phyloP scores from a whole-genome alignment of 2,797 vertebrate genomes.

The Ibycter americanus region DNA sequence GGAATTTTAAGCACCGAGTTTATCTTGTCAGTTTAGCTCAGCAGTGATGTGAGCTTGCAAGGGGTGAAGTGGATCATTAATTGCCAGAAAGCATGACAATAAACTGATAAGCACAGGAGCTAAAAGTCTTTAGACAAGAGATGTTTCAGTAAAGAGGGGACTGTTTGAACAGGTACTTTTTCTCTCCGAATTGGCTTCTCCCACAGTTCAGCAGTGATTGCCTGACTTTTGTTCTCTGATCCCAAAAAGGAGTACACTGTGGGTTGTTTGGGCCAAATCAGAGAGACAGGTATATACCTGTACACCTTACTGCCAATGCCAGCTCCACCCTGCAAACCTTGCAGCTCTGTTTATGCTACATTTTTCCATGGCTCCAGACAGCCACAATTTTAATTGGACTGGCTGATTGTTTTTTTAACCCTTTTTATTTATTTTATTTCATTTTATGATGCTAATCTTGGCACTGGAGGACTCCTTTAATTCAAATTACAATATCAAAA shows the following conservation, averaged over 20 bases:
- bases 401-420: constrained; percentile 47
- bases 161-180: constrained; percentile 38
- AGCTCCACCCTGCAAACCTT: constrained; percentile 53
- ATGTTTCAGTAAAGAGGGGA: neutral
- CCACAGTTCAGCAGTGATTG: neutral
- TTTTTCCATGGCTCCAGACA: constrained; percentile 63
- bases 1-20: constrained; percentile 51
- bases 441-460: constrained; percentile 36
- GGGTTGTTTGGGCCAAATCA: constrained; percentile 28
- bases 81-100: constrained; percentile 15
- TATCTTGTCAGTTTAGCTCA: constrained; percentile 53
- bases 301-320: constrained; percentile 10
- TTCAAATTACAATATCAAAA: constrained; percentile 42
- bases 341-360: constrained; percentile 47
- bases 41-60: neutral
- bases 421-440: constrained; percentile 41
- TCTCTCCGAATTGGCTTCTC: neutral
- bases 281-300: constrained; percentile 63
- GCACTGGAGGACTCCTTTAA: neutral
- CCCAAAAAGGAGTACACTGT: neutral
- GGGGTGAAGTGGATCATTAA: constrained; percentile 5
- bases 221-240: constrained; percentile 45
- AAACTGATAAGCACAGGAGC: neutral
- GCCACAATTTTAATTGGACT: constrained; percentile 54
- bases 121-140: neutral